Evolutionary conservation across 2,113 vertebrate species (phyloP).

Genomic region (Globicephala melas): DNA sequence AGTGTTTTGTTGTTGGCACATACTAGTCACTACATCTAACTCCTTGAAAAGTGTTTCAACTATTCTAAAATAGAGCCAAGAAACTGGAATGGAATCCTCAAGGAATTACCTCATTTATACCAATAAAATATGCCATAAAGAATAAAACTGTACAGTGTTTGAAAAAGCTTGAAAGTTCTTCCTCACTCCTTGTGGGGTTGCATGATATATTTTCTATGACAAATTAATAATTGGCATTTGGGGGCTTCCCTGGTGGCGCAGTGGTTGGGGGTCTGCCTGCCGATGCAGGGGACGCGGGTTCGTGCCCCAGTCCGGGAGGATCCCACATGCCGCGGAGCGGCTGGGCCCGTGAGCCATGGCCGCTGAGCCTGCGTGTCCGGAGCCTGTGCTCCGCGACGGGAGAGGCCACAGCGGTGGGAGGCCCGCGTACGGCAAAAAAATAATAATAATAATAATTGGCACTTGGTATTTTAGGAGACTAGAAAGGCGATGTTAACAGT

Average conservation of each 20-base stretch:
- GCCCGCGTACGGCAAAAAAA: too few species aligned
- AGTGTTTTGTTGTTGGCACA: neutral
- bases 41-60: neutral
- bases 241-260: neutral
- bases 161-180: neutral
- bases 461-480: neutral
- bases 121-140: neutral
- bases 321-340: too few species aligned
- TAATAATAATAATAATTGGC: neutral
- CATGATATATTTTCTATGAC: neutral
- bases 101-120: neutral
- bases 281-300: too few species aligned
- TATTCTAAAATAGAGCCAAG: neutral
- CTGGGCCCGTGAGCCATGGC: too few species aligned
- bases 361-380: too few species aligned
- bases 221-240: neutral
- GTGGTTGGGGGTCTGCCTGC: too few species aligned
- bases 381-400: too few species aligned
- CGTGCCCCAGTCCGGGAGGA: too few species aligned
- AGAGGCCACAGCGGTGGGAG: too few species aligned
- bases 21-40: neutral
- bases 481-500: neutral
- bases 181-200: neutral
- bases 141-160: neutral
- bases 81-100: slow-evolving; percentile 15